Percentiles rank a stretch among this genome's conserved stretches.
Conservation (phyloP, 2,113 vertebrate species). For the Donacobius atricapilla region DNA sequence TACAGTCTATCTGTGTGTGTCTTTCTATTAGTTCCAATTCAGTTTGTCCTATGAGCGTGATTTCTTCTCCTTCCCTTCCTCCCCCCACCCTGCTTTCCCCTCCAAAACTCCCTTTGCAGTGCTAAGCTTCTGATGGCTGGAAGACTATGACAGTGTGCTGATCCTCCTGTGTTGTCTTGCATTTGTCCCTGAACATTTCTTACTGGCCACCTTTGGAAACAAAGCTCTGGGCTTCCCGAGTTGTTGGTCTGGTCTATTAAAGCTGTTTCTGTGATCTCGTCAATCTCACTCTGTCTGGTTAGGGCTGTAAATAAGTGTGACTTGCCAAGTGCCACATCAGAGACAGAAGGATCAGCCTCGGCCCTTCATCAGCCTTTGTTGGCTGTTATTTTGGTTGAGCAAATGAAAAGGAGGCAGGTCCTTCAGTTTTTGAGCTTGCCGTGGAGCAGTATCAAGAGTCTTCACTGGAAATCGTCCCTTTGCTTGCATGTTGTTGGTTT, state of each 20-base stretch:
- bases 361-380: neutral
- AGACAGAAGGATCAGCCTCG: neutral
- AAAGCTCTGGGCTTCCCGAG: neutral
- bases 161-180: neutral
- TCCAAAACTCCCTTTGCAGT: neutral
- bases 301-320: neutral
- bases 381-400: neutral
- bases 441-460: neutral
- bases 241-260: neutral
- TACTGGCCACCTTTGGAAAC: neutral
- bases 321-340: neutral
- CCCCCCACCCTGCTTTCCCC: rapidly evolving
- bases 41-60: rapidly evolving
- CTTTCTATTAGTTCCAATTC: neutral
- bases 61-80: neutral
- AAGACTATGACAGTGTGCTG: neutral
- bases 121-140: neutral
- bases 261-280: neutral
- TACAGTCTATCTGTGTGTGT: neutral
- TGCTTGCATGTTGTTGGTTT: neutral
- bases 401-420: neutral
- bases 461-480: neutral
- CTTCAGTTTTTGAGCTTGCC: neutral
- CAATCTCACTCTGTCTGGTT: neutral
- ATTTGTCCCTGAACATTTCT: neutral